Percentiles rank a stretch among this genome's conserved stretches.
These are phyloP conservation scores for Gnathonemus echidnorhynchus DNA, from an alignment of 2,113 vertebrate species.

Conservation along the genomic window DNA sequence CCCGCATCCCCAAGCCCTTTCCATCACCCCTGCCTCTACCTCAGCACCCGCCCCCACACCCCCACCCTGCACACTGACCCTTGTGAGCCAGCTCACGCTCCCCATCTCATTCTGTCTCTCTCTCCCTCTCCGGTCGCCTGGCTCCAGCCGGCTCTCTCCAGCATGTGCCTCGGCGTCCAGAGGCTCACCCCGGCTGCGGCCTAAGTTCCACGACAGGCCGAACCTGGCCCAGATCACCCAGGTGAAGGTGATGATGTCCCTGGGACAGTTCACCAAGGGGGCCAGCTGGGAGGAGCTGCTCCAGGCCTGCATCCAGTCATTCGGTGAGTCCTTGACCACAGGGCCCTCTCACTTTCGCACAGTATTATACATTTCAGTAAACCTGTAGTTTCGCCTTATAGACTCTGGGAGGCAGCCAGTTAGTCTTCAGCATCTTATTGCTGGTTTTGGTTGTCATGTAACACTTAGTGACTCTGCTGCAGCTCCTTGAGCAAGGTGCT, in stretches of 20 bases:
- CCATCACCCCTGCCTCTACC: slow-evolving; percentile 35
- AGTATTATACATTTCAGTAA: background rate
- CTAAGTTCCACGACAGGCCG: slow-evolving; percentile 60
- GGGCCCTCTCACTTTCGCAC: background rate
- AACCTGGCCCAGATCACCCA: slow-evolving; percentile 59
- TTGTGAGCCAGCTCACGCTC: slow-evolving; percentile 24
- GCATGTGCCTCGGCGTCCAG: slow-evolving; percentile 67
- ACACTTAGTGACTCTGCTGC: background rate
- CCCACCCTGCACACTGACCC: slow-evolving; percentile 19
- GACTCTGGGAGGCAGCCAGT: background rate
- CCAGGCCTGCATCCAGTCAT: slow-evolving; percentile 82
- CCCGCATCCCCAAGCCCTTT: background rate
- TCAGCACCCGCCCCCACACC: slow-evolving; percentile 4
- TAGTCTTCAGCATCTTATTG: background rate
- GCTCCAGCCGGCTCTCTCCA: slow-evolving; percentile 66
- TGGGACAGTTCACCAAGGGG: slow-evolving; percentile 81
- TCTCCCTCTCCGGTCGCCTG: slow-evolving; percentile 20
- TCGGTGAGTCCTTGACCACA: slow-evolving; percentile 67
- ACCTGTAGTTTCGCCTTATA: background rate
- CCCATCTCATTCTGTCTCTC: slow-evolving; percentile 41
- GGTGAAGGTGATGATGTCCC: slow-evolving; percentile 64
- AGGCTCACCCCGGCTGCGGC: slow-evolving; percentile 65
- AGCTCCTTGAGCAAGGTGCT: background rate
- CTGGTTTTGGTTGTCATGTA: background rate
- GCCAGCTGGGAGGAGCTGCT: slow-evolving; percentile 88